Evolutionary conservation across 2,113 vertebrate genomes (phyloP).

Genomic region (Opisthocomus hoazin): DNA sequence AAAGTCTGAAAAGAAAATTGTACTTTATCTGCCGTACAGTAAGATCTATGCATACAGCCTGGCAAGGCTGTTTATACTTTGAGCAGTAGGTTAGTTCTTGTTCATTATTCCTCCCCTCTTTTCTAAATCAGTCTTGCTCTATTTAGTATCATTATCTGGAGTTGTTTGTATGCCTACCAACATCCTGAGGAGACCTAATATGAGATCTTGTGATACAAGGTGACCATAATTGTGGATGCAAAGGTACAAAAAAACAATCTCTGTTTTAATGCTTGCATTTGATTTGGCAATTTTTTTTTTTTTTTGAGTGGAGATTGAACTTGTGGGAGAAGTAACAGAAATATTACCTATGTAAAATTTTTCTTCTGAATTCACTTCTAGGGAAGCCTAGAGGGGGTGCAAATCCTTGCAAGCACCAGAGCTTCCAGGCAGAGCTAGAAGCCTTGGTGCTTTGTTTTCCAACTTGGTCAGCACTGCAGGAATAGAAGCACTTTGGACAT

Average conservation of each 20-base stretch:
- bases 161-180: background rate
- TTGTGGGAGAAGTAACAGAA: background rate
- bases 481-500: background rate
- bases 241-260: background rate
- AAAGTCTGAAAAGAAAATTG: background rate
- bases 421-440: background rate
- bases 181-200: background rate
- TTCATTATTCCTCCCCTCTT: background rate
- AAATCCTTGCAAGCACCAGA: background rate
- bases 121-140: background rate
- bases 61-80: background rate
- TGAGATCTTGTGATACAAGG: background rate
- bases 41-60: background rate
- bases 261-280: background rate
- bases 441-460: background rate
- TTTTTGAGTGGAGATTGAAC: background rate
- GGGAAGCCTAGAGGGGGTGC: background rate
- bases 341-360: background rate
- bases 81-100: background rate
- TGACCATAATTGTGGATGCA: background rate
- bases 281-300: background rate
- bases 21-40: background rate
- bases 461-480: background rate
- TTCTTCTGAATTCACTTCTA: too few relatives aligned
- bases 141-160: background rate